A percentile compares a stretch with the other conserved stretches of the same genome.
Evolutionary conservation across 2,888 invertebrate genomes (phyloP).

Genomic region (Venusia cambrica): DNA sequence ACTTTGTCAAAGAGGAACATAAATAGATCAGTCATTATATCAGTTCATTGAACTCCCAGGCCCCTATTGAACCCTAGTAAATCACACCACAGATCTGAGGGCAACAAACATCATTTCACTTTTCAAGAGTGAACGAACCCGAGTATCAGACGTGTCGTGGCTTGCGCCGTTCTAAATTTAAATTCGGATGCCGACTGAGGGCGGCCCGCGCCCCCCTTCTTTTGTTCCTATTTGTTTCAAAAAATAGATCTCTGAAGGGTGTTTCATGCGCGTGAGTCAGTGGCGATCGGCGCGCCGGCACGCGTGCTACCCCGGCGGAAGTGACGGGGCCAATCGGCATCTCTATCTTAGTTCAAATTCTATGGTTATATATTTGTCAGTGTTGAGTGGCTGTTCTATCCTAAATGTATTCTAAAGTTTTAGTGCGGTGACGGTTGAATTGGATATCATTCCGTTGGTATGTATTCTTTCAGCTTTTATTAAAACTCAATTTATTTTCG

Average conservation of each 20-base stretch:
- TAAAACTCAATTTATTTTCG: no score
- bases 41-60: constrained; percentile 21
- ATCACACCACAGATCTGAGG: constrained; percentile 19
- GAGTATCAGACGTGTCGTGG: constrained; percentile 48
- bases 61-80: constrained; percentile 18
- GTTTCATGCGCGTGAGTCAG: constrained; percentile 74
- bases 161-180: constrained; percentile 66
- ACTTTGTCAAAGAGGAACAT: no score
- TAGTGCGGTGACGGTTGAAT: constrained; percentile 18
- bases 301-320: constrained; percentile 53
- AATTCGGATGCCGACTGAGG: constrained; percentile 55
- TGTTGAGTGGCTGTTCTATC: constrained; percentile 30
- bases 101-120: constrained; percentile 32
- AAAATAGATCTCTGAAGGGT: constrained; percentile 70
- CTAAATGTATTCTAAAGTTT: constrained; percentile 12
- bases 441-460: constrained; percentile 15
- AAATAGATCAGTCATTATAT: constrained; percentile 14
- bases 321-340: constrained; percentile 36
- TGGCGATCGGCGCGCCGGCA: constrained; percentile 66
- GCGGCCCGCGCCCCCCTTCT: constrained; percentile 75
- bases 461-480: constrained; percentile 3
- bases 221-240: constrained; percentile 79
- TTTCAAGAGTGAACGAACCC: constrained; percentile 74
- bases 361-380: constrained; percentile 33
- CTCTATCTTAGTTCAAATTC: constrained; percentile 32